A percentile compares a stretch with the other conserved stretches of the same genome.
These are phyloP conservation scores for Acleris cristana DNA, from an alignment of 2,888 invertebrate species.

Conservation along the genomic window DNA sequence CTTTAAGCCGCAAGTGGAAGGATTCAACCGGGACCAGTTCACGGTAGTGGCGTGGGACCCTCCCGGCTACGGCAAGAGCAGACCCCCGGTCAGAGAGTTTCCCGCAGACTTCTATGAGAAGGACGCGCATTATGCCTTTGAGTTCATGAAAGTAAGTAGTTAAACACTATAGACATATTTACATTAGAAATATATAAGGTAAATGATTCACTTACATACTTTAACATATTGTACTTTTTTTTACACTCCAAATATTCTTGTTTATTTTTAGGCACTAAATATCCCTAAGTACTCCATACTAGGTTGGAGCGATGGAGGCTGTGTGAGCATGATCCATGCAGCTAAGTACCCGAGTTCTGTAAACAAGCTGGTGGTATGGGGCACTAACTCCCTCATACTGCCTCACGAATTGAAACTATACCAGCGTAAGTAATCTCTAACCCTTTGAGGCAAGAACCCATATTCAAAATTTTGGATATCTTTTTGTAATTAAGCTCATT, in stretches of 20 bases:
- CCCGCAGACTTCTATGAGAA: slow-evolving; percentile 87
- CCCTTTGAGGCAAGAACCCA: too few relatives aligned
- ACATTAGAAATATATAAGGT: too few relatives aligned
- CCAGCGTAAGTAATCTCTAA: slow-evolving; percentile 75
- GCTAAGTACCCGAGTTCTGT: slow-evolving; percentile 87
- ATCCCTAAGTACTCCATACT: slow-evolving; percentile 88
- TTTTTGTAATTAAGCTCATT: too few relatives aligned
- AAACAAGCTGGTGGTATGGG: slow-evolving; percentile 90
- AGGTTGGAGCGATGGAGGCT: slow-evolving; percentile 97
- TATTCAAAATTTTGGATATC: too few relatives aligned
- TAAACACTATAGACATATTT: neutral
- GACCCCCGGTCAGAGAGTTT: slow-evolving; percentile 90
- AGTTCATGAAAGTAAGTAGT: slow-evolving; percentile 86
- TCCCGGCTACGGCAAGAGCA: slow-evolving; percentile 93
- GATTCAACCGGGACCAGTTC: slow-evolving; percentile 85
- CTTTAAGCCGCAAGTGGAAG: slow-evolving; percentile 90
- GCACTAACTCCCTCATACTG: slow-evolving; percentile 89
- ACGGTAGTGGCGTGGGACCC: slow-evolving; percentile 92
- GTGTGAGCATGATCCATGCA: slow-evolving; percentile 90
- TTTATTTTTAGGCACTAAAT: slow-evolving; percentile 79
- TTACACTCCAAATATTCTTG: neutral
- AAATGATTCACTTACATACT: too few relatives aligned
- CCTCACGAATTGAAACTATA: slow-evolving; percentile 86
- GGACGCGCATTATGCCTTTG: slow-evolving; percentile 88
- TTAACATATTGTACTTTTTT: too few relatives aligned